Percentiles rank a stretch among this genome's conserved stretches.
These are phyloP conservation scores for Porites lutea DNA, from an alignment of 64 coral and sea anemone species.

Conservation along the genomic window DNA sequence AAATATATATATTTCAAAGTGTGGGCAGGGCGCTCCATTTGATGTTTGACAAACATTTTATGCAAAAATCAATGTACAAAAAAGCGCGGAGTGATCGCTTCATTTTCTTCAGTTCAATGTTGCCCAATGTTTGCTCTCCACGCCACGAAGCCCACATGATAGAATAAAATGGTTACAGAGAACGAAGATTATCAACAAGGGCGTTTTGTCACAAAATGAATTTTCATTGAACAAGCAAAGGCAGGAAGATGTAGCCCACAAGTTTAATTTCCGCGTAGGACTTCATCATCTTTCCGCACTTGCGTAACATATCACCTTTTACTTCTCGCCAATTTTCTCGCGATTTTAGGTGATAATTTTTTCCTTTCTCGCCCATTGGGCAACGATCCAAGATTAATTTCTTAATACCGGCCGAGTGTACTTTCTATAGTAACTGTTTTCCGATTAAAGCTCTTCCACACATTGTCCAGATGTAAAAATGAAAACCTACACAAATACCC, in stretches of 20 bases:
- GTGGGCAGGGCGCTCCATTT: not conserved
- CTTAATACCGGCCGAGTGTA: constrained; percentile 29
- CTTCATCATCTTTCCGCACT: not conserved
- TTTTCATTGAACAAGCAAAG: not conserved
- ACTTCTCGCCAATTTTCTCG: not conserved
- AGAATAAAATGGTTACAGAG: not conserved
- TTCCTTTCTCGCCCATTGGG: not conserved
- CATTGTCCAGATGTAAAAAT: constrained; percentile 40
- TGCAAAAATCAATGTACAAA: not conserved
- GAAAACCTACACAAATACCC: constrained; percentile 37
- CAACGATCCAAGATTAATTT: constrained; percentile 22
- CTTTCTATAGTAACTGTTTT: constrained; percentile 38
- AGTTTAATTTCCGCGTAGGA: constrained; percentile 22
- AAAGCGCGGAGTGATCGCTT: not conserved
- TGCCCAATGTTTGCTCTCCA: not conserved
- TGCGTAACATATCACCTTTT: not conserved
- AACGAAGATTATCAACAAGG: not conserved
- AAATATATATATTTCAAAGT: not conserved
- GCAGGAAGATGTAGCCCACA: constrained; percentile 30
- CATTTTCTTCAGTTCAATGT: not conserved
- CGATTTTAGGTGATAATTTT: constrained; percentile 48
- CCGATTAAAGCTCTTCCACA: constrained; percentile 26
- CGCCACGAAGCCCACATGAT: not conserved
- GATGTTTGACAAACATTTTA: not conserved
- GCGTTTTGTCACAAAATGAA: constrained; percentile 1